Base-by-base conservation (phyloP, 2,113 vertebrate species). In the Dipodomys stephensi region DNA sequence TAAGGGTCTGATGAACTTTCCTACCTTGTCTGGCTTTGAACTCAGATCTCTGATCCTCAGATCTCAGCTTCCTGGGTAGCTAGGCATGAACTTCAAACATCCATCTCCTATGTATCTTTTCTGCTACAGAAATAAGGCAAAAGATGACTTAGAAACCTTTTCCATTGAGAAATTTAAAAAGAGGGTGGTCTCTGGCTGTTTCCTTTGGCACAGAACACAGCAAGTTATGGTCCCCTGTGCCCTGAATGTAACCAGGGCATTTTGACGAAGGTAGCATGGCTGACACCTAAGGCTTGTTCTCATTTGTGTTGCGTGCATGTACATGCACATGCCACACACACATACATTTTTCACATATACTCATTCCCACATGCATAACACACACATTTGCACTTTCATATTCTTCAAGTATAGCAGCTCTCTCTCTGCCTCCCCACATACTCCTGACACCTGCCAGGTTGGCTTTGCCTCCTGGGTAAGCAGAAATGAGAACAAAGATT, bases 401-500 rank as follows among this genome's bases (percentile, higher is more conserved):
- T 73, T 92, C 80, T 83, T 93, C 39, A 39, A 60, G 65, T 60
- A 18, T 23, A 10, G 79, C 46, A 2, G 39, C 53, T 72, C 64
- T 68, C 64, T 68, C 79, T 87, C 69, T 39, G 2, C 2, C 6
- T 83, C 81, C 81, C 79, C 30, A 20, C 32, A 49, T 28, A 25
- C 32, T 78, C 71, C 89, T 60, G 77, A 87, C 73, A 44, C 87
- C 30, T 81, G 6, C 73, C 69, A 28, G 49, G n/a, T 74, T 91
- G 32, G 32, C 84, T 79, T 73, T 65, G 60, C 39, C 72, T 92
- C 44, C 32, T 79, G 49, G 32, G n/a, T 64, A 0, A 15, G 57
- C 39, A 95, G 53, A 69, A 86, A 65, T 83, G n/a, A 97, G 83
- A 64, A 23, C 83, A 88, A 78, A 74, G 32, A 6, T 62, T 69